Percentiles rank a stretch among this genome's conserved stretches.
Evolutionary conservation across 2,113 vertebrate species (phyloP).

Genomic region (Centropristis striata): DNA sequence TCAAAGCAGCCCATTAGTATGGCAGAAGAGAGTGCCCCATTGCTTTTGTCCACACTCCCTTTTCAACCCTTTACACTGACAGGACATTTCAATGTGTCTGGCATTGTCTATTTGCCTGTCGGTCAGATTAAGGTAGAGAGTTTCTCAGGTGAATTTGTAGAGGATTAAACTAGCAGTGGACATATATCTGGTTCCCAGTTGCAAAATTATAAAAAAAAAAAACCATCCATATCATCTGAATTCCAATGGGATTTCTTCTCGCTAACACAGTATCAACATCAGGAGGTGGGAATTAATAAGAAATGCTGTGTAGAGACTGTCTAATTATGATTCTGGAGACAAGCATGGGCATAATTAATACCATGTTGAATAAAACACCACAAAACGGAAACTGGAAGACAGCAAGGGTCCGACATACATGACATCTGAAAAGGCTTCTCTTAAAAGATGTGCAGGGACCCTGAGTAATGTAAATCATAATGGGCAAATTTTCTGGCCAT

Average conservation of each 20-base stretch:
- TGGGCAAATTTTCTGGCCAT: not conserved
- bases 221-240: not conserved
- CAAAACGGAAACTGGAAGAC: not conserved
- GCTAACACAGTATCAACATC: no score
- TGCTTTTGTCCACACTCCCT: slow-evolving; percentile 50
- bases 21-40: slow-evolving; percentile 32
- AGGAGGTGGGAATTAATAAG: no score
- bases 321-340: not conserved
- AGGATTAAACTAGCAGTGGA: not conserved
- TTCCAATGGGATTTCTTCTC: not conserved
- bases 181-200: not conserved
- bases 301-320: not conserved
- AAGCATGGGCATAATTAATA: no score
- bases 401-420: no score
- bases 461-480: not conserved
- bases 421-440: not conserved
- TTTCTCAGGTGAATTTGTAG: not conserved
- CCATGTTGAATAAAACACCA: no score
- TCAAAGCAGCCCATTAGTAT: slow-evolving; percentile 65
- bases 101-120: slow-evolving; percentile 12
- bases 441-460: not conserved
- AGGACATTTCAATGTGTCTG: slow-evolving; percentile 17
- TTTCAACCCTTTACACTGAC: slow-evolving; percentile 48
- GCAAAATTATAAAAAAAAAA: not conserved
- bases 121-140: not conserved